A percentile compares a stretch with the other conserved stretches of the same genome.
Evolutionary conservation across 2,113 vertebrate species (phyloP).

Genomic region (Ochotona curzoniae): DNA sequence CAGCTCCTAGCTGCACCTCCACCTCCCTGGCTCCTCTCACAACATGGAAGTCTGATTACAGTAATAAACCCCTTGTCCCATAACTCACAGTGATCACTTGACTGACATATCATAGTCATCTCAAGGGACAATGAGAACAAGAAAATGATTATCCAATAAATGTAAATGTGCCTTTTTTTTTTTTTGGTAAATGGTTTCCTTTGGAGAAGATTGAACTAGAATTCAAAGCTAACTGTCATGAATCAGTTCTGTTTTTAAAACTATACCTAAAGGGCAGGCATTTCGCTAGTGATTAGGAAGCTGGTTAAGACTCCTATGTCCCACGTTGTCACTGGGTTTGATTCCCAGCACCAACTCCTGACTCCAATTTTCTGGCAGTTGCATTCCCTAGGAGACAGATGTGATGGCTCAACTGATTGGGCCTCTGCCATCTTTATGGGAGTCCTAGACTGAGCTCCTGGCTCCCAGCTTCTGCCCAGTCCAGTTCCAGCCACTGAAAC

Average conservation of each 20-base stretch:
- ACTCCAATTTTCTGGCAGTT: too few species aligned
- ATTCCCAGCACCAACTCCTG: too few species aligned
- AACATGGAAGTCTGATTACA: not conserved
- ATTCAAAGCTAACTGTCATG: not conserved
- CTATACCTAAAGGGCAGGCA: not conserved
- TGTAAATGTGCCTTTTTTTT: not conserved
- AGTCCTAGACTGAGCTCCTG: too few species aligned
- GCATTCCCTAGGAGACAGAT: too few species aligned
- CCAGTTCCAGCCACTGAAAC: too few species aligned
- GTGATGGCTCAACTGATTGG: too few species aligned
- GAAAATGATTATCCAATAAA: not conserved
- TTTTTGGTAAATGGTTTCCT: constrained; percentile 53
- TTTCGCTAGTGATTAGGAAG: too few species aligned
- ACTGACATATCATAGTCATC: not conserved
- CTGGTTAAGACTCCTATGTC: too few species aligned
- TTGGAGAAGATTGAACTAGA: not conserved
- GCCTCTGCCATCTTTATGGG: too few species aligned
- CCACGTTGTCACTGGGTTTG: too few species aligned
- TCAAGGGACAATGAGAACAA: not conserved
- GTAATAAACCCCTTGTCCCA: not conserved
- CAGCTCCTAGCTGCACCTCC: fast-evolving
- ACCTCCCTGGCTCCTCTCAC: not conserved
- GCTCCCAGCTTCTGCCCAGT: too few species aligned
- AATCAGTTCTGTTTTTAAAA: constrained; percentile 44
- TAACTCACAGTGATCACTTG: not conserved